Base-by-base conservation (phyloP, 2,888 invertebrate species). In the Hyposoter didymator region DNA sequence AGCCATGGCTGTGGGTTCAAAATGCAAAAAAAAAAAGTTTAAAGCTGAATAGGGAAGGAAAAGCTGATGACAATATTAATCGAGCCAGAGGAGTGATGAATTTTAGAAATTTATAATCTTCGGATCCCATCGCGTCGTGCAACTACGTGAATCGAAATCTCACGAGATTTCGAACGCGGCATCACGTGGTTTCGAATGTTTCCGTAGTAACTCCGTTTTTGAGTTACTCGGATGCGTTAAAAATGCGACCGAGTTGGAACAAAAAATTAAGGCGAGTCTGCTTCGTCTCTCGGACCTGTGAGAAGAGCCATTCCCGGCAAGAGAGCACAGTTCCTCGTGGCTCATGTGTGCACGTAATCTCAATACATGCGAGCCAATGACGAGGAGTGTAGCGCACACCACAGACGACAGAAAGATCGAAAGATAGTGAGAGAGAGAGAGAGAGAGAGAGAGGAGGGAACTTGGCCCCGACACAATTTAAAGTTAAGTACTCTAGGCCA, bases 381-480 rank as follows among this genome's bases (percentile, higher is more conserved):
- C 10, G 52, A 72, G 52, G 55, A 55, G 22, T 55, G 72, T 22
- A 19, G 55, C 19, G 22, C 43, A 67, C 67, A 28, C 17, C 43
- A n/a, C 67, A 45, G 7, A 45, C 22, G 43, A 39, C 43, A 39
- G 62, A 32, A 28, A 75, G n/a, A 75, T 32, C 2, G 19, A 67
- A n/a, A 66, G 22, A 39, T 8, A 59, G 55, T 19, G 39, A 1
- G 19, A 67, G n/a, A 66, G 19, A 39, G 7, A 59, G 52, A 35
- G 35, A 35, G 72, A 28, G 55, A 22, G 55, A 19, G 55, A 19
- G 55, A 55, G 43, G 55, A 73, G 73, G 82, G 78, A 76, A 76
- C 74, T 73, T 84, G 88, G 84, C 88, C 88, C 87, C 85, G 84
- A 78, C 82, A 87, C 88, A 87, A 85, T 88, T 88, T 87, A 82